phyloP scores from a whole-genome alignment of 2,113 vertebrate genomes.

The Chitala chitala region DNA sequence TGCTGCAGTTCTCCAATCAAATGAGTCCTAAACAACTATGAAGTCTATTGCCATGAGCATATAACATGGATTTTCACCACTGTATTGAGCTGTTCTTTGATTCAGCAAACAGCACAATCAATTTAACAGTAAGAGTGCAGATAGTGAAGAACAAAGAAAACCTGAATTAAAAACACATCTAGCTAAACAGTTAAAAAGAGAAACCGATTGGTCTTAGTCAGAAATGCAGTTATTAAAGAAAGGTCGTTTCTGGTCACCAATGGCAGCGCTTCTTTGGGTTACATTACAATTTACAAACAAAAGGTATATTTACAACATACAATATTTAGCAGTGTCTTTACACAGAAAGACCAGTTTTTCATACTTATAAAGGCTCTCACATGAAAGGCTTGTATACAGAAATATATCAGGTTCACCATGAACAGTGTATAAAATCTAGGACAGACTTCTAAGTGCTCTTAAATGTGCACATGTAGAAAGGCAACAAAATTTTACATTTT shows the following conservation, averaged over 20 bases:
- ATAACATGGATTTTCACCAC: background rate
- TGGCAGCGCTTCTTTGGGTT: slow-evolving; percentile 34
- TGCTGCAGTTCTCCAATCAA: slow-evolving; percentile 1
- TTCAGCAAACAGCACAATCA: background rate
- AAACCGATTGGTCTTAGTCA: slow-evolving; percentile 40
- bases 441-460: slow-evolving; percentile 20
- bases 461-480: slow-evolving; percentile 25
- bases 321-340: slow-evolving; percentile 19
- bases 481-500: slow-evolving; percentile 15
- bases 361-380: background rate
- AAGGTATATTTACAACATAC: slow-evolving; percentile 34
- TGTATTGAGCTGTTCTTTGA: slow-evolving; percentile 1
- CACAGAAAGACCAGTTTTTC: slow-evolving; percentile 9
- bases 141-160: slow-evolving; percentile 3
- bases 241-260: slow-evolving; percentile 28
- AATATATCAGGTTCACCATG: slow-evolving; percentile 6
- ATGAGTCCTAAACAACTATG: background rate
- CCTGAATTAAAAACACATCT: slow-evolving; percentile 10
- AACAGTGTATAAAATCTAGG: slow-evolving; percentile 8
- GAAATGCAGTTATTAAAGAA: slow-evolving; percentile 34
- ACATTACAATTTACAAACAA: slow-evolving; percentile 29
- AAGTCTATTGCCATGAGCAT: background rate
- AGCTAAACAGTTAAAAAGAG: slow-evolving; percentile 15
- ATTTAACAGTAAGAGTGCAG: background rate
- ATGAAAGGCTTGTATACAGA: background rate